A percentile compares a stretch with the other conserved stretches of the same genome.
phyloP scores from a whole-genome alignment of 2,888 invertebrate species.

The Melanophora roralis region DNA sequence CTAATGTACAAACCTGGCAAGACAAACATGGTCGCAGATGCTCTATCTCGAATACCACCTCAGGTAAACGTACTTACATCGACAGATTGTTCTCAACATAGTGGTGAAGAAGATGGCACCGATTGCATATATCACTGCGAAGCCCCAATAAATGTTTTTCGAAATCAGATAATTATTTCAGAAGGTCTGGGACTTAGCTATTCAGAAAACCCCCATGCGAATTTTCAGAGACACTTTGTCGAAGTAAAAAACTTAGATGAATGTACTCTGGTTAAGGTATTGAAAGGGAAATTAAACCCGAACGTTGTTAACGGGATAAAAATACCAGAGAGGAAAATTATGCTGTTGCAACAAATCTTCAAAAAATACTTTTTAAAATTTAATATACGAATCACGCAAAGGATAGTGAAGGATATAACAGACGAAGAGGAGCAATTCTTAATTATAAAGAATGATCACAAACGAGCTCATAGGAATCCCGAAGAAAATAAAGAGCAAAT shows the following conservation, averaged over 20 bases:
- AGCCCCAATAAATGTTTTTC: background rate
- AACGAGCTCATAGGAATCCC: constrained; percentile 22
- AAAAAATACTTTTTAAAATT: constrained; percentile 3
- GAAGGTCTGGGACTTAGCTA: background rate
- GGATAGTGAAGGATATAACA: background rate
- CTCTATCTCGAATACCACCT: constrained; percentile 22
- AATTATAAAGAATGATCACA: constrained; percentile 25
- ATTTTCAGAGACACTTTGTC: background rate
- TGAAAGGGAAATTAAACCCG: background rate
- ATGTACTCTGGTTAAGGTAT: background rate
- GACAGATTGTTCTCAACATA: background rate
- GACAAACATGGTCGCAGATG: constrained; percentile 37
- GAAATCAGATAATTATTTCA: constrained; percentile 6
- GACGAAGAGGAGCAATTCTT: background rate
- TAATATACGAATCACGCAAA: background rate
- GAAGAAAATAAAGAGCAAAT: constrained; percentile 28
- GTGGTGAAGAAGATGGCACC: background rate
- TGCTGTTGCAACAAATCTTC: background rate
- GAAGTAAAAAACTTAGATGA: background rate
- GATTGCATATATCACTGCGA: background rate
- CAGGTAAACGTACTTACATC: background rate
- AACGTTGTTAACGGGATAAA: background rate
- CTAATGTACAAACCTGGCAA: constrained; percentile 47
- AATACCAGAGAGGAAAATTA: background rate
- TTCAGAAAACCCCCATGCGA: background rate